Conservation (phyloP, 2,888 invertebrate genomes). For the Busseola fusca region DNA sequence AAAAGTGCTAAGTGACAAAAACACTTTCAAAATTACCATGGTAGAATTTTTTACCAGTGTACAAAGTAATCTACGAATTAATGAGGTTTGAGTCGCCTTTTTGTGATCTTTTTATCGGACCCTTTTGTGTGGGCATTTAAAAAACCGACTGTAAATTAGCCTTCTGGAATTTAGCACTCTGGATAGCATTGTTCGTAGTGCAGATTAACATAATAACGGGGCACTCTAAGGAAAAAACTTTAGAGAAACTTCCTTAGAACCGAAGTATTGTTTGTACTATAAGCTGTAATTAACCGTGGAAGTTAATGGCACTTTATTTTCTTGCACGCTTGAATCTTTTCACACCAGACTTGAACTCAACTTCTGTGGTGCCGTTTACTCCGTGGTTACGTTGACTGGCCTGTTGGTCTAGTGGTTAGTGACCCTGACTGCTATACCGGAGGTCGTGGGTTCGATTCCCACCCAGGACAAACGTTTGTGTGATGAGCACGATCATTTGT, state of each 20-base stretch:
- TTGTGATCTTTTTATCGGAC: conserved; percentile 5
- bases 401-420: too few relatives aligned
- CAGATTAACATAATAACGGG: conserved; percentile 23
- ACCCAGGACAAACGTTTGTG: too few relatives aligned
- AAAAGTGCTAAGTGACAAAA: conserved; percentile 12
- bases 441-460: too few relatives aligned
- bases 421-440: too few relatives aligned
- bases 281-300: not conserved
- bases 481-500: too few relatives aligned
- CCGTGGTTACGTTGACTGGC: too few relatives aligned
- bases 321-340: not conserved
- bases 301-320: conserved; percentile 5
- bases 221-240: not conserved
- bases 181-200: not conserved
- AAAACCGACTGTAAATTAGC: conserved; percentile 4
- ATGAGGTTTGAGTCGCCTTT: conserved; percentile 14
- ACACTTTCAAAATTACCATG: not conserved
- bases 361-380: not conserved
- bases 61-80: conserved; percentile 31
- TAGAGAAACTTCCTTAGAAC: conserved; percentile 4
- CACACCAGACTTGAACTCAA: not conserved
- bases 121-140: conserved; percentile 22
- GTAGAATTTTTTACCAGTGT: conserved; percentile 8
- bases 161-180: conserved; percentile 9
- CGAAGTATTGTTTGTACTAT: conserved; percentile 1